A percentile compares a stretch with the other conserved stretches of the same genome.
These are phyloP conservation scores for Hyles vespertilio DNA, from an alignment of 1,140 invertebrate genomes.

Conservation along the genomic window DNA sequence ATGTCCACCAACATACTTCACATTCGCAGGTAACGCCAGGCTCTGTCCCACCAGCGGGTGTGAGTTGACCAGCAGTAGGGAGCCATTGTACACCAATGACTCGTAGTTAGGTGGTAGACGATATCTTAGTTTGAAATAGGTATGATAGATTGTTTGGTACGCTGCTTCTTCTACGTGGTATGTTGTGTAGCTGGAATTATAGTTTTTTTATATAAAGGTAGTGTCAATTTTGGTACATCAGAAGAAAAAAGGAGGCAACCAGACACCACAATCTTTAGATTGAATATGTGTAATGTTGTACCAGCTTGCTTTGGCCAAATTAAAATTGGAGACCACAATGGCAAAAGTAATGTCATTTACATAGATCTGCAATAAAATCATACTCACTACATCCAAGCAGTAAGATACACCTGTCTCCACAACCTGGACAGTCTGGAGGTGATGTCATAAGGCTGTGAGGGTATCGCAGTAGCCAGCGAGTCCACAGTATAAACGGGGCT, in stretches of 20 bases:
- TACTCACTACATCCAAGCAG: slow-evolving; percentile 33
- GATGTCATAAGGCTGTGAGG: slow-evolving; percentile 15
- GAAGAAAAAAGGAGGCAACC: too few relatives aligned
- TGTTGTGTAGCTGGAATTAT: slow-evolving; percentile 27
- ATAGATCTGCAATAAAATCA: slow-evolving; percentile 8
- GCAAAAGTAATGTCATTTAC: too few relatives aligned
- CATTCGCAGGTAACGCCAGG: slow-evolving; percentile 31
- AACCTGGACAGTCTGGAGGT: slow-evolving; percentile 20
- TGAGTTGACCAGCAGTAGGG: slow-evolving; percentile 38
- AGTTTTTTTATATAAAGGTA: neutral
- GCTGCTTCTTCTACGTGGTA: slow-evolving; percentile 30
- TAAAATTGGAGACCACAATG: too few relatives aligned
- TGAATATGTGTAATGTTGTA: too few relatives aligned
- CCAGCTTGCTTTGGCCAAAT: too few relatives aligned
- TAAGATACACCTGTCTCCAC: slow-evolving; percentile 24
- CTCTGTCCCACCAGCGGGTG: slow-evolving; percentile 33
- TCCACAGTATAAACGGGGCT: slow-evolving; percentile 20
- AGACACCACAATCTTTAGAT: too few relatives aligned
- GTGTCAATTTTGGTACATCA: too few relatives aligned
- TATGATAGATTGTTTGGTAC: slow-evolving; percentile 30
- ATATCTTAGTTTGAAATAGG: slow-evolving; percentile 21
- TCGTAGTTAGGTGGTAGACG: slow-evolving; percentile 28
- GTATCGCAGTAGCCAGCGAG: slow-evolving; percentile 1
- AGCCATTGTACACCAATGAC: slow-evolving; percentile 27
- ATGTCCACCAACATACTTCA: slow-evolving; percentile 39